These are phyloP conservation scores for Brachyptera risi DNA, from an alignment of 2,888 invertebrate genomes.

Conservation along the genomic window DNA sequence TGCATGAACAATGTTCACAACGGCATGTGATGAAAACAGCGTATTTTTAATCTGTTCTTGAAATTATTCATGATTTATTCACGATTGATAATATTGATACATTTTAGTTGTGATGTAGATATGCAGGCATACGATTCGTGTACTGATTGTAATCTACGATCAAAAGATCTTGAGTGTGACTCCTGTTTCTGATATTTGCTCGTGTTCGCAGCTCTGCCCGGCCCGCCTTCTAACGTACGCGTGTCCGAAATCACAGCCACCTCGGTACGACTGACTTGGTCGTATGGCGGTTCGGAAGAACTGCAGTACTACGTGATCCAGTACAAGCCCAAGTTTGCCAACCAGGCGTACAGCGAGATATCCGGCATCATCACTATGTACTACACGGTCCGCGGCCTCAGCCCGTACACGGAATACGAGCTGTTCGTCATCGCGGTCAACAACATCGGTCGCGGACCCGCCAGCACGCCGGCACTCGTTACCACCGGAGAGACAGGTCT, in stretches of 20 bases:
- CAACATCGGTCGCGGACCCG: constrained; percentile 86
- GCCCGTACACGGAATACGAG: constrained; percentile 94
- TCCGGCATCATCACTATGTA: constrained; percentile 90
- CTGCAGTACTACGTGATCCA: constrained; percentile 95
- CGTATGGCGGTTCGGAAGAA: constrained; percentile 82
- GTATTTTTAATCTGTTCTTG: no score
- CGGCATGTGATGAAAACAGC: no score
- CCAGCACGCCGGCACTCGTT: constrained; percentile 82
- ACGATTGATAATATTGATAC: no score
- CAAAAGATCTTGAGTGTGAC: no score
- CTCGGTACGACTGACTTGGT: constrained; percentile 90
- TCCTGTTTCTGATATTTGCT: no score
- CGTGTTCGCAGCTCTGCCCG: constrained; percentile 71
- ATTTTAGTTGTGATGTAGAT: no score
- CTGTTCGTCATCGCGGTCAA: constrained; percentile 95
- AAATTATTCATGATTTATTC: no score
- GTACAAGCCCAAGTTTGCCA: constrained; percentile 92
- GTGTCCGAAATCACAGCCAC: constrained; percentile 92
- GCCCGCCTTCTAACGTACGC: constrained; percentile 82
- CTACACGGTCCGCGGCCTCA: constrained; percentile 83
- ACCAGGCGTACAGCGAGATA: constrained; percentile 88
- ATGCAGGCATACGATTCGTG: no score
- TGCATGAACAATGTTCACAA: no score
- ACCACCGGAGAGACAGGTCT: constrained; percentile 97
- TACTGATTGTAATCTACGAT: no score